A percentile compares a stretch with the other conserved stretches of the same genome.
Conservation (phyloP, 1,140 invertebrate genomes). For the Triops longicaudatus region DNA sequence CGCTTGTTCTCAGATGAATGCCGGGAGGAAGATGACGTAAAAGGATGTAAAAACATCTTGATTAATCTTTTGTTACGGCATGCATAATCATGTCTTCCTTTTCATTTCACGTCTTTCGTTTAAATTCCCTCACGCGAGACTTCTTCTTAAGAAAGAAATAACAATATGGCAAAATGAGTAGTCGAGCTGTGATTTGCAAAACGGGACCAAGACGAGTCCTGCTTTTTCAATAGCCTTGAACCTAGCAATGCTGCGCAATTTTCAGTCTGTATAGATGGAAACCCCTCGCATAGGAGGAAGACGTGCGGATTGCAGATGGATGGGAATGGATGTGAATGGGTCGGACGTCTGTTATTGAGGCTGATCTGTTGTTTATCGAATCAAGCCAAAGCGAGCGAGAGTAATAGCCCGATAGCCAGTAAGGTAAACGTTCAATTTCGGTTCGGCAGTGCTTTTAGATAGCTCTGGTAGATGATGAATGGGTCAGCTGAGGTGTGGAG, state of each 20-base stretch:
- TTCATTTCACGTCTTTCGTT: not conserved
- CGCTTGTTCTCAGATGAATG: not conserved
- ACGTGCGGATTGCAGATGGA: not conserved
- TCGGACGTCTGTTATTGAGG: conserved; percentile 1
- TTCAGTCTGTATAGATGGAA: not conserved
- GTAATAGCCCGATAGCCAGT: not conserved
- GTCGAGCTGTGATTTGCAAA: no score
- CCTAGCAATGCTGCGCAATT: not conserved
- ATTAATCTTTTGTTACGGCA: conserved; percentile 12
- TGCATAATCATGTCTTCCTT: not conserved
- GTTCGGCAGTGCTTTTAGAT: not conserved
- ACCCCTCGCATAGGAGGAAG: not conserved
- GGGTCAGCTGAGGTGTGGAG: not conserved
- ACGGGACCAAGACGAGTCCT: no score
- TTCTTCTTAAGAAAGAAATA: no score
- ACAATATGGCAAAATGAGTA: no score
- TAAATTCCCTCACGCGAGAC: no score
- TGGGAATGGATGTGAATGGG: not conserved
- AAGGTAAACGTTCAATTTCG: not conserved
- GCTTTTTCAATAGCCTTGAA: no score
- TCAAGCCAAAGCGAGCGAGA: not conserved
- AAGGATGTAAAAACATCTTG: not conserved
- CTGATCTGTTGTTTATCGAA: conserved; percentile 12
- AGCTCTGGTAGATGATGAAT: not conserved
- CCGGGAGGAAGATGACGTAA: not conserved